A percentile compares a stretch with the other conserved stretches of the same genome.
phyloP scores from a whole-genome alignment of 2,113 vertebrate genomes.

The Stomatorhinus ivindoensis region DNA sequence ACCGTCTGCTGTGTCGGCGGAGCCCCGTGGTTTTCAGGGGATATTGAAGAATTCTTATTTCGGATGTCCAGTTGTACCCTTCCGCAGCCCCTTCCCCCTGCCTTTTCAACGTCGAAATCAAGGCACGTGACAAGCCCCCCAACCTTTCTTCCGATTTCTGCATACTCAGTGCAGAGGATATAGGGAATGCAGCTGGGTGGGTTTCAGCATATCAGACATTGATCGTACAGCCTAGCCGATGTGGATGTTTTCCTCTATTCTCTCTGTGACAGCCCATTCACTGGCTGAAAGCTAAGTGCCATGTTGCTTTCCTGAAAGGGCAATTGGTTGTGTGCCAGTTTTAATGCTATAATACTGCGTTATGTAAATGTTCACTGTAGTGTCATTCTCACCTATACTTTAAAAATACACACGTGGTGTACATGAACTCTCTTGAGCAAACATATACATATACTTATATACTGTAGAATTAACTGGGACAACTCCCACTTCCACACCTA shows the following conservation, averaged over 20 bases:
- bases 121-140: slow-evolving; percentile 40
- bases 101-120: slow-evolving; percentile 46
- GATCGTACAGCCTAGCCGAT: neutral
- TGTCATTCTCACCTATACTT: neutral
- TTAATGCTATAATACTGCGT: neutral
- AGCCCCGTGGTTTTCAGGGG: neutral
- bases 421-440: neutral
- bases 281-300: neutral
- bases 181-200: neutral
- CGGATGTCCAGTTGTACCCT: slow-evolving; percentile 46
- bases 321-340: neutral
- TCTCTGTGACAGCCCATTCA: neutral
- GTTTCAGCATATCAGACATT: neutral
- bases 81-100: slow-evolving; percentile 51
- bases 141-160: slow-evolving; percentile 33
- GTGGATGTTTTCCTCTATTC: neutral
- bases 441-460: neutral
- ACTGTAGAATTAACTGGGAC: neutral
- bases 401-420: neutral
- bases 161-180: slow-evolving; percentile 17
- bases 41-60: slow-evolving; percentile 32
- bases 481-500: neutral
- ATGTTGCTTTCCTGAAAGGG: neutral
- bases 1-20: neutral
- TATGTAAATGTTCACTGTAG: neutral